These are phyloP conservation scores for Sebastes ruberrimus DNA, from an alignment of 2,797 vertebrate species.

Conservation along the genomic window DNA sequence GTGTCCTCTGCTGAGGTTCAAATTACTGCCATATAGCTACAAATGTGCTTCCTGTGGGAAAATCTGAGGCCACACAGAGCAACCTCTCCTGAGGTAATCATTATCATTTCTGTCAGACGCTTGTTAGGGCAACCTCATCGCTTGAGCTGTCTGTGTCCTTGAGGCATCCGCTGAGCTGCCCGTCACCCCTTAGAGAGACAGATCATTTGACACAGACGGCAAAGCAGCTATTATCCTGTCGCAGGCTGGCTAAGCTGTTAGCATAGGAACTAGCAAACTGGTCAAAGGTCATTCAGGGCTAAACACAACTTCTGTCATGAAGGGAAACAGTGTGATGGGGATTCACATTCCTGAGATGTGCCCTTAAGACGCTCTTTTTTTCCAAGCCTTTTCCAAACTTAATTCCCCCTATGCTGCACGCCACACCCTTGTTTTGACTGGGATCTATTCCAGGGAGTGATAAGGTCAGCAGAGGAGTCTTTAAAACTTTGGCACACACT, in stretches of 20 bases:
- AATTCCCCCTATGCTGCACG: not conserved
- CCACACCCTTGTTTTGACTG: constrained; percentile 41
- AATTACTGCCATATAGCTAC: constrained; percentile 46
- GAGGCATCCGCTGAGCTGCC: constrained; percentile 53
- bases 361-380: not conserved
- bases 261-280: constrained; percentile 7
- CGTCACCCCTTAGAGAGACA: constrained; percentile 39
- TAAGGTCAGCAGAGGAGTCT: constrained; percentile 26
- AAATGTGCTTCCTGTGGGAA: constrained; percentile 54
- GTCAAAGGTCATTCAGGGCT: constrained; percentile 30
- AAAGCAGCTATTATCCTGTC: constrained; percentile 30
- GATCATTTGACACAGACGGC: constrained; percentile 55
- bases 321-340: not conserved
- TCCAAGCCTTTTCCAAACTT: not conserved
- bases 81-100: constrained; percentile 56
- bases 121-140: constrained; percentile 61
- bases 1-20: constrained; percentile 40
- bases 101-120: constrained; percentile 68
- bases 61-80: constrained; percentile 36
- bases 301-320: not conserved
- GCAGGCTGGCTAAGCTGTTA: constrained; percentile 29
- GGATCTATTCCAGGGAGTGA: constrained; percentile 37
- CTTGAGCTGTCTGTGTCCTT: constrained; percentile 59
- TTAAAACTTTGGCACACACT: not conserved
- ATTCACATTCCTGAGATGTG: not conserved